Conservation (phyloP, 2,797 vertebrate species). For the Morelia viridis region DNA sequence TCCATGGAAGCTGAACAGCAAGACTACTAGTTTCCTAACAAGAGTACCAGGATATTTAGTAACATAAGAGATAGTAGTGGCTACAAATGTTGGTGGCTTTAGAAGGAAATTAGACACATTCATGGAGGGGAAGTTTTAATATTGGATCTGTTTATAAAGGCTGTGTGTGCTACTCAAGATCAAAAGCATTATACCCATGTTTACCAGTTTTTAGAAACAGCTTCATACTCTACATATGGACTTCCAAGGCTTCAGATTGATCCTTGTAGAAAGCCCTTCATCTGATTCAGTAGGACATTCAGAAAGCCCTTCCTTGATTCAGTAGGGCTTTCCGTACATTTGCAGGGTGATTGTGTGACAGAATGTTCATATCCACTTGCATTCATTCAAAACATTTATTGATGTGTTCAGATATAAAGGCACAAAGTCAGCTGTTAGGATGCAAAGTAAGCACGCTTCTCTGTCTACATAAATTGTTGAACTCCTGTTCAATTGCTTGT, state of each 20-base stretch:
- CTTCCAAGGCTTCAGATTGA: not conserved
- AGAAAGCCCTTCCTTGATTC: not conserved
- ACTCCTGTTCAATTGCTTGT: slow-evolving; percentile 62
- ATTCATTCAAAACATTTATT: not conserved
- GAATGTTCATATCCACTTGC: not conserved
- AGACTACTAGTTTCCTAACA: not conserved
- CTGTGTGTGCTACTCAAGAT: not conserved
- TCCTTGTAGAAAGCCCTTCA: not conserved
- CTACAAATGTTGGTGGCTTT: too few species aligned
- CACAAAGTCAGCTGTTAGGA: not conserved
- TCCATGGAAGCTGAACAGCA: not conserved
- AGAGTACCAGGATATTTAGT: not conserved
- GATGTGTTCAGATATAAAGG: not conserved
- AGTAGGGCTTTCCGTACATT: not conserved
- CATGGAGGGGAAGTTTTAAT: not conserved
- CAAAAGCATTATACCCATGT: not conserved
- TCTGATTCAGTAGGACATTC: not conserved
- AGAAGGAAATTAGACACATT: not conserved
- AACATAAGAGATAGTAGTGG: not conserved
- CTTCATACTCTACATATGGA: not conserved
- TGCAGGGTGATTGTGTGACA: not conserved
- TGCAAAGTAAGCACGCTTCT: not conserved
- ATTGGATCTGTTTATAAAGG: not conserved
- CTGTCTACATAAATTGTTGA: slow-evolving; percentile 33
- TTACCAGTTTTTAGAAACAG: not conserved